These are phyloP conservation scores for Bolinopsis microptera DNA, from an alignment of 37 sponge, comb jelly and placozoan genomes.

Conservation along the genomic window DNA sequence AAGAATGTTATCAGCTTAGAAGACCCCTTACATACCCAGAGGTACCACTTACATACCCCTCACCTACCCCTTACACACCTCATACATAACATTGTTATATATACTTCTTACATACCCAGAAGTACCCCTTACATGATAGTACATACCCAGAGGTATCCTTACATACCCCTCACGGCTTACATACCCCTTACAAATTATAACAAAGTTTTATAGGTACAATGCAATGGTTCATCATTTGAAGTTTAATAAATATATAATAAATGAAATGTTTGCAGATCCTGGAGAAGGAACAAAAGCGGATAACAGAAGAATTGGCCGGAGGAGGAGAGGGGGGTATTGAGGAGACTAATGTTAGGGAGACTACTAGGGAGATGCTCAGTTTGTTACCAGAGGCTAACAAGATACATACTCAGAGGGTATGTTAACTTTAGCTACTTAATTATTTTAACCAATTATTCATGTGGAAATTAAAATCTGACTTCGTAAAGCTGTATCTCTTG, in stretches of 20 bases:
- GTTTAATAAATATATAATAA: too few relatives aligned
- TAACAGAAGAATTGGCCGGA: conserved; percentile 10
- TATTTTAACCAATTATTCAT: neutral
- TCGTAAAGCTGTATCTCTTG: neutral
- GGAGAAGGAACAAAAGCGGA: neutral
- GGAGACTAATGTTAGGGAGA: neutral
- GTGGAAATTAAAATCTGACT: neutral
- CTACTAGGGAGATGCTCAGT: conserved; percentile 8
- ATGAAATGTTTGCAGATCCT: too few relatives aligned
- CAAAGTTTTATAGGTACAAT: too few relatives aligned
- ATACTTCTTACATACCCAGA: neutral
- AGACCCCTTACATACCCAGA: conserved; percentile 54
- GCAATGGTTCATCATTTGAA: too few relatives aligned
- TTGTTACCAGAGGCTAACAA: conserved; percentile 25
- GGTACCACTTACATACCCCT: too few relatives aligned
- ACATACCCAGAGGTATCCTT: conserved; percentile 2
- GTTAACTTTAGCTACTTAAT: too few relatives aligned
- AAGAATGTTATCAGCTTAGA: neutral
- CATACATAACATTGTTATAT: too few relatives aligned
- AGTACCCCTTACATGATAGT: neutral
- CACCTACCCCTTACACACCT: too few relatives aligned
- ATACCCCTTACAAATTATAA: too few relatives aligned
- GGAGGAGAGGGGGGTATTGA: too few relatives aligned
- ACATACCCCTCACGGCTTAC: neutral
- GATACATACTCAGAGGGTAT: neutral